phyloP scores from a whole-genome alignment of 2,797 vertebrate species.

The Crenichthys baileyi region DNA sequence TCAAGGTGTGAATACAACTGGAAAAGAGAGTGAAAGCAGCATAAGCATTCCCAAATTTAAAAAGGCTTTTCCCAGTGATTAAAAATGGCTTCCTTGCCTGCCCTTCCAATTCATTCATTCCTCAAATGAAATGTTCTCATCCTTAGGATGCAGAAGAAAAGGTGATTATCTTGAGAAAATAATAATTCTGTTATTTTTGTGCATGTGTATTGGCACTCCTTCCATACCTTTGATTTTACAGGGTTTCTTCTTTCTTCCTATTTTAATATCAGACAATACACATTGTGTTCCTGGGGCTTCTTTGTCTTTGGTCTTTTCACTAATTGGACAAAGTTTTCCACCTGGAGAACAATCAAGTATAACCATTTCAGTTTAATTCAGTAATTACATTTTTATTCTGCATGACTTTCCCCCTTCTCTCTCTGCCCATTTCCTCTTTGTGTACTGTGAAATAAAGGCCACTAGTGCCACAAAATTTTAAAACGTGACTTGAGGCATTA shows the following conservation, averaged over 20 bases:
- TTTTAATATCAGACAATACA: neutral
- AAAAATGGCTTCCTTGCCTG: neutral
- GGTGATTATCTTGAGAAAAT: neutral
- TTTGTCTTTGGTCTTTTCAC: neutral
- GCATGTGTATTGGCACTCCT: neutral
- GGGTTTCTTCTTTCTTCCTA: neutral
- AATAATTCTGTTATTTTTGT: slow-evolving; percentile 4
- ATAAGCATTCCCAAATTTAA: neutral
- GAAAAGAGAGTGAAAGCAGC: neutral
- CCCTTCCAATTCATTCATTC: neutral
- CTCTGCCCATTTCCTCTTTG: no score
- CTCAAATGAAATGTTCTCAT: neutral
- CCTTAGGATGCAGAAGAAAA: no score
- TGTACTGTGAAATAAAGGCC: no score
- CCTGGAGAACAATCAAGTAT: neutral
- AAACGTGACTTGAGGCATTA: neutral
- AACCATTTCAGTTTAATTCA: neutral
- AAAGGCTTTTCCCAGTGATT: neutral
- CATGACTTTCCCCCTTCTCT: no score
- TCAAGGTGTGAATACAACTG: slow-evolving; percentile 5
- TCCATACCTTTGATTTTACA: neutral
- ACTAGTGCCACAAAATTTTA: no score
- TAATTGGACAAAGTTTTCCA: neutral
- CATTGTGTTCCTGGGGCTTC: neutral
- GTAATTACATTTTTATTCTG: neutral